These are phyloP conservation scores for Polydrusus cervinus DNA, from an alignment of 2,888 invertebrate species.

Conservation along the genomic window DNA sequence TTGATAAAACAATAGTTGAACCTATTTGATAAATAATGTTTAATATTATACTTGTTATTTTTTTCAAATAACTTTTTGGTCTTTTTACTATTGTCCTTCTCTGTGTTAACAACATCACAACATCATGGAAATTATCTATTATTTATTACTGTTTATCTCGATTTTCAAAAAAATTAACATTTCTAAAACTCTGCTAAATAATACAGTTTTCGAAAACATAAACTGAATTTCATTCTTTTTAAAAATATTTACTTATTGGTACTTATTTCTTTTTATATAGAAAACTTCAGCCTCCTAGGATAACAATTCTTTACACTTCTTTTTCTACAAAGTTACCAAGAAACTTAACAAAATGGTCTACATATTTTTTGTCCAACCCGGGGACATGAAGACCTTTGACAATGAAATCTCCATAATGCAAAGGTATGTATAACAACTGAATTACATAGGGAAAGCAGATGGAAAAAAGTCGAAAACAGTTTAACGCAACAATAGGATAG, in stretches of 20 bases:
- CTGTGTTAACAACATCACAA: too few relatives aligned
- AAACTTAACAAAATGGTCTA: constrained; percentile 49
- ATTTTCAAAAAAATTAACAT: too few relatives aligned
- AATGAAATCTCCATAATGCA: constrained; percentile 56
- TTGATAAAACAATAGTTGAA: constrained; percentile 9
- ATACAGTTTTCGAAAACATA: too few relatives aligned
- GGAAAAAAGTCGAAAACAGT: too few relatives aligned
- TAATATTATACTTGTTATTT: background rate
- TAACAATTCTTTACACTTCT: background rate
- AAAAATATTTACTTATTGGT: too few relatives aligned
- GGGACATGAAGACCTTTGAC: constrained; percentile 54
- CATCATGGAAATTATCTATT: too few relatives aligned
- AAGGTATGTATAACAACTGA: constrained; percentile 43
- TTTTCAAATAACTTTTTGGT: background rate
- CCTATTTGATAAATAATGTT: background rate
- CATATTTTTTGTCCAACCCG: constrained; percentile 55
- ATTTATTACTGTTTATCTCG: too few relatives aligned
- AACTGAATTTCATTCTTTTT: too few relatives aligned
- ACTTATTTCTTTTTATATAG: constrained; percentile 28
- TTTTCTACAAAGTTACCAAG: constrained; percentile 3
- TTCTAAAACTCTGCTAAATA: too few relatives aligned
- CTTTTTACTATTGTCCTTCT: too few relatives aligned
- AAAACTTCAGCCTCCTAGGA: constrained; percentile 22
- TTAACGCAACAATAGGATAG: too few relatives aligned
- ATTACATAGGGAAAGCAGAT: background rate